These are phyloP conservation scores for Pygoscelis adeliae DNA, from an alignment of 2,113 vertebrate genomes.

Conservation along the genomic window DNA sequence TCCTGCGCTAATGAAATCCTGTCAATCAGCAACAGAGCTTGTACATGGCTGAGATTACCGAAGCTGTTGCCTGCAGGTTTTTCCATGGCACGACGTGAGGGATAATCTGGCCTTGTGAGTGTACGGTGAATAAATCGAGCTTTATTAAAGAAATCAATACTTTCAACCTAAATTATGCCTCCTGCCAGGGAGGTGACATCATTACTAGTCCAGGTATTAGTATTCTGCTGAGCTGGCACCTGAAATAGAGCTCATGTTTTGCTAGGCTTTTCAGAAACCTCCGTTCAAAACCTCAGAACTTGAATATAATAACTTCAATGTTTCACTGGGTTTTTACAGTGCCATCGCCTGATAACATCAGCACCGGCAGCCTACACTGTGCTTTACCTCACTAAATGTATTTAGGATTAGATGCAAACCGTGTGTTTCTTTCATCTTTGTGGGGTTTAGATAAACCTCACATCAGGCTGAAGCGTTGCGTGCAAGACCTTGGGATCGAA, in stretches of 20 bases:
- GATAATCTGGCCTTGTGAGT: background rate
- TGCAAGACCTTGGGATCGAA: background rate
- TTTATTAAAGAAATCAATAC: constrained; percentile 43
- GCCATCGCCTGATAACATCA: background rate
- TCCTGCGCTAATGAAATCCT: background rate
- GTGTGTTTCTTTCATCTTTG: background rate
- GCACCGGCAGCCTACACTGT: background rate
- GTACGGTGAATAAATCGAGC: background rate
- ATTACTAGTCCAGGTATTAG: background rate
- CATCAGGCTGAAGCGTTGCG: background rate
- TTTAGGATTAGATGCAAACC: background rate
- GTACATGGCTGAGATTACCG: background rate
- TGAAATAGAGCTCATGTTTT: background rate
- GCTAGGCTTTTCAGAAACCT: constrained; percentile 1
- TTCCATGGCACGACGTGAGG: background rate
- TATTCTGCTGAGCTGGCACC: constrained; percentile 38
- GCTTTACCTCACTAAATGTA: background rate
- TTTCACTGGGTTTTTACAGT: background rate
- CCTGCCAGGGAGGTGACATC: constrained; percentile 25
- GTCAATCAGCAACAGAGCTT: background rate
- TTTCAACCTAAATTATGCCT: background rate
- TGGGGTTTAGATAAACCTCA: background rate
- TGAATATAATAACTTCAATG: background rate
- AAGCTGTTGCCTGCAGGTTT: background rate
- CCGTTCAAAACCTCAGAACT: background rate